Evolutionary conservation across 2,113 vertebrate species (phyloP).

Genomic region (Limnothrissa miodon): DNA sequence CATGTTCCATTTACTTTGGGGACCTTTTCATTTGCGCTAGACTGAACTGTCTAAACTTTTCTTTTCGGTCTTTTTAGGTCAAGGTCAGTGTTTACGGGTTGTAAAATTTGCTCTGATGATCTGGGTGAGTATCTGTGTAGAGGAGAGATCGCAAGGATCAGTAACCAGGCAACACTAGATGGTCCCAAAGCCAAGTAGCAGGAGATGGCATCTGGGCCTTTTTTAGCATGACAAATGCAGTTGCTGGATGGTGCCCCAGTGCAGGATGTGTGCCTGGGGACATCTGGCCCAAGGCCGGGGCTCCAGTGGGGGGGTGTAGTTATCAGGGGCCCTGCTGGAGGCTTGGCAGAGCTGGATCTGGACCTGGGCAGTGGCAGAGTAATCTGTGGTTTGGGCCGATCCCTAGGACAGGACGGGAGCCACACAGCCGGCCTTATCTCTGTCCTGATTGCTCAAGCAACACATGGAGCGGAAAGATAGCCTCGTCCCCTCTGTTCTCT

Average conservation of each 20-base stretch:
- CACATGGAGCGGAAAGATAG: slow-evolving; percentile 49
- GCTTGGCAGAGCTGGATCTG: slow-evolving; percentile 35
- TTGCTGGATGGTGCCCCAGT: neutral
- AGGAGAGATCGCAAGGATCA: neutral
- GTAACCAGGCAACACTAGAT: neutral
- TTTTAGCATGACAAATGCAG: neutral
- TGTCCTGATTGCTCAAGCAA: slow-evolving; percentile 31
- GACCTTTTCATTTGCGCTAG: too few species aligned
- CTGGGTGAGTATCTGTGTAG: neutral
- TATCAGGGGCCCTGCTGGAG: slow-evolving; percentile 35
- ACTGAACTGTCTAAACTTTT: too few species aligned
- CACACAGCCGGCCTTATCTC: slow-evolving; percentile 37
- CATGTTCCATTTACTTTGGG: too few species aligned
- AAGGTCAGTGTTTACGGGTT: too few species aligned
- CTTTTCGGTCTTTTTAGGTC: too few species aligned
- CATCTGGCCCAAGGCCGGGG: slow-evolving; percentile 19
- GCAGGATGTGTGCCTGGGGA: slow-evolving; percentile 24
- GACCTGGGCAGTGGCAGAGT: slow-evolving; percentile 7
- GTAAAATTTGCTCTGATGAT: too few species aligned
- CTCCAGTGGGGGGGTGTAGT: slow-evolving; percentile 25
- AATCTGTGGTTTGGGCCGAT: slow-evolving; percentile 32
- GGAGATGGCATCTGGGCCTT: neutral
- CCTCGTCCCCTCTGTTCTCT: slow-evolving; percentile 27
- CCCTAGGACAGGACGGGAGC: slow-evolving; percentile 10
- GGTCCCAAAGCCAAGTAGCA: neutral